These are phyloP conservation scores for Anoplius nigerrimus DNA, from an alignment of 2,888 invertebrate species.

Conservation along the genomic window DNA sequence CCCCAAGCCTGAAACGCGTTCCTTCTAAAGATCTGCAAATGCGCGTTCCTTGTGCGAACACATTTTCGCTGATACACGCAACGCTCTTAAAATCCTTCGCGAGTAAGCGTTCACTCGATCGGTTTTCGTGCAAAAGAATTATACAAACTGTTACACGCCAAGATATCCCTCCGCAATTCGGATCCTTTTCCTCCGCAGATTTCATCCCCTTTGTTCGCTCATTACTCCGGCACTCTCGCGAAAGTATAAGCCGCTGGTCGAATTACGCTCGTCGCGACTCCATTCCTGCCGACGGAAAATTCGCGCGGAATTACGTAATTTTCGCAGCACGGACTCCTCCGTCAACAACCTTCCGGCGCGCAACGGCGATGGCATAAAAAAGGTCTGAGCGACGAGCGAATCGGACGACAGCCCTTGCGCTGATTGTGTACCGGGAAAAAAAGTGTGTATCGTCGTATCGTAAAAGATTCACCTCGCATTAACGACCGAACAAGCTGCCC, in stretches of 20 bases:
- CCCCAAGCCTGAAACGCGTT: too few relatives aligned
- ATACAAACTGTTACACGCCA: too few relatives aligned
- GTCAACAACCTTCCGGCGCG: constrained; percentile 10
- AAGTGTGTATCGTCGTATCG: neutral
- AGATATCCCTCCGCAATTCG: neutral
- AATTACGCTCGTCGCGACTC: constrained; percentile 42
- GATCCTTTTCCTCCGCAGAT: constrained; percentile 9
- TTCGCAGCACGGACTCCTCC: constrained; percentile 40
- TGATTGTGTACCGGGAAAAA: neutral
- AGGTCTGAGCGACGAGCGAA: neutral
- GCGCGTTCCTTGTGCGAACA: too few relatives aligned
- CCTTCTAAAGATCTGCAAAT: too few relatives aligned
- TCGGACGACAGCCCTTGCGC: neutral
- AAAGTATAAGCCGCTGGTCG: constrained; percentile 26
- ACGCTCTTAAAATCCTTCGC: too few relatives aligned
- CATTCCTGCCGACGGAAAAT: constrained; percentile 38
- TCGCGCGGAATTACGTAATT: constrained; percentile 41
- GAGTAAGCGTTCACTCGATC: too few relatives aligned
- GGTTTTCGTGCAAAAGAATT: too few relatives aligned
- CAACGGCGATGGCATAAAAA: constrained; percentile 28
- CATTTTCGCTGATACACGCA: too few relatives aligned
- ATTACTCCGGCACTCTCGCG: constrained; percentile 31
- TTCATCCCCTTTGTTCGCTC: constrained; percentile 28
- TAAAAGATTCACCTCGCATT: too few relatives aligned
- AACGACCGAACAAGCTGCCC: too few relatives aligned